Evolutionary conservation across 2,113 vertebrate species (phyloP).

Genomic region (Labeo rohita): DNA sequence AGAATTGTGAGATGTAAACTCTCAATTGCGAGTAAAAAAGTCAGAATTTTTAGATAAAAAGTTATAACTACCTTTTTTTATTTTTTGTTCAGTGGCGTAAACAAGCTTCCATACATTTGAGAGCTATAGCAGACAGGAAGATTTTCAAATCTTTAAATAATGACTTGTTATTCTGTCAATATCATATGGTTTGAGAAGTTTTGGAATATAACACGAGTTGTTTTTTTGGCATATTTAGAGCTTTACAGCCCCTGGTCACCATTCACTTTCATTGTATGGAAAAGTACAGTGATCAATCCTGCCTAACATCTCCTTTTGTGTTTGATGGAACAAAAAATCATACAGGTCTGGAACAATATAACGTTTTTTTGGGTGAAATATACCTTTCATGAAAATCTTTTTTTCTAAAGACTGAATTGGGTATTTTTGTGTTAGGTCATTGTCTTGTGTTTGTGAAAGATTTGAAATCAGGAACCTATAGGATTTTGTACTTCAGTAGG

Average conservation of each 20-base stretch:
- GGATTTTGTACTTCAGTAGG: not conserved
- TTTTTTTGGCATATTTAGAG: not conserved
- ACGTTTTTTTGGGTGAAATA: not conserved
- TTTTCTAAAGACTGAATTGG: not conserved
- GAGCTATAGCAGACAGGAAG: not conserved
- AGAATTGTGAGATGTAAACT: too few species aligned
- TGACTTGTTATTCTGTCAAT: too few species aligned
- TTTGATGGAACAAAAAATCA: not conserved
- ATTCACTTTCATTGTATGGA: not conserved
- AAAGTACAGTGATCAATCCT: not conserved
- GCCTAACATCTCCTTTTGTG: not conserved
- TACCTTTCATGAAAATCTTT: not conserved
- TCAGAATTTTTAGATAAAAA: too few species aligned
- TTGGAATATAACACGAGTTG: not conserved
- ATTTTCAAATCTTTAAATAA: not conserved
- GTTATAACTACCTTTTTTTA: too few species aligned
- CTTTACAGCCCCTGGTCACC: not conserved
- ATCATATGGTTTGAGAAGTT: not conserved
- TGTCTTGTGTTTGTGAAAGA: conserved; percentile 5
- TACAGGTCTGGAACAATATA: not conserved
- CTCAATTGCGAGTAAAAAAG: too few species aligned
- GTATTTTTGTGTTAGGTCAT: not conserved
- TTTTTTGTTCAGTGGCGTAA: too few species aligned
- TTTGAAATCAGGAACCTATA: not conserved
- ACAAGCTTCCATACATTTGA: not conserved